phyloP scores from a whole-genome alignment of 2,113 vertebrate species.

The Craseonycteris thonglongyai region DNA sequence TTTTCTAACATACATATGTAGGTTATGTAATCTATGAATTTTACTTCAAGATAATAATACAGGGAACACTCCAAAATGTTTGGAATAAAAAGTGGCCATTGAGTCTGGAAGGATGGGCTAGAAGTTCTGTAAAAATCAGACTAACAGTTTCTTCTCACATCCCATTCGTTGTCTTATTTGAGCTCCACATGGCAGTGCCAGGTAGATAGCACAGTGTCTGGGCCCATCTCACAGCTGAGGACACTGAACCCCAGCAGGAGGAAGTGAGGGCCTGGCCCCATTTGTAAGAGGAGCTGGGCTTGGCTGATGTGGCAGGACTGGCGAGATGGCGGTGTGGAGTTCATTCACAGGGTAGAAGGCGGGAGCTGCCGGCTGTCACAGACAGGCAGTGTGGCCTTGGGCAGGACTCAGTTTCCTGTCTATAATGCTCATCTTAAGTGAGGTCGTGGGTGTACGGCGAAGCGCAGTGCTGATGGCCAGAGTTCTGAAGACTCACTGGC shows the following conservation, averaged over 20 bases:
- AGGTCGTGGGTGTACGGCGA: neutral
- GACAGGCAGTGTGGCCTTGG: neutral
- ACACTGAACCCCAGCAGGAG: neutral
- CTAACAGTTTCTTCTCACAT: accelerated
- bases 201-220: neutral
- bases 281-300: neutral
- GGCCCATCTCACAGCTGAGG: neutral
- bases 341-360: neutral
- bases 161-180: accelerated
- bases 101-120: neutral
- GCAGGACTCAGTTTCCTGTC: neutral
- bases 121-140: neutral
- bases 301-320: too few relatives aligned
- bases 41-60: neutral
- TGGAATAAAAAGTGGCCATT: neutral
- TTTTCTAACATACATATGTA: neutral
- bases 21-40: neutral
- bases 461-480: accelerated
- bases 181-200: accelerated
- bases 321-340: too few relatives aligned
- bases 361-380: neutral
- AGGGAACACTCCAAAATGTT: neutral
- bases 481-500: neutral
- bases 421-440: neutral
- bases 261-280: neutral